Conservation (phyloP, 2,888 invertebrate genomes). For the Ochropleura leucogaster region DNA sequence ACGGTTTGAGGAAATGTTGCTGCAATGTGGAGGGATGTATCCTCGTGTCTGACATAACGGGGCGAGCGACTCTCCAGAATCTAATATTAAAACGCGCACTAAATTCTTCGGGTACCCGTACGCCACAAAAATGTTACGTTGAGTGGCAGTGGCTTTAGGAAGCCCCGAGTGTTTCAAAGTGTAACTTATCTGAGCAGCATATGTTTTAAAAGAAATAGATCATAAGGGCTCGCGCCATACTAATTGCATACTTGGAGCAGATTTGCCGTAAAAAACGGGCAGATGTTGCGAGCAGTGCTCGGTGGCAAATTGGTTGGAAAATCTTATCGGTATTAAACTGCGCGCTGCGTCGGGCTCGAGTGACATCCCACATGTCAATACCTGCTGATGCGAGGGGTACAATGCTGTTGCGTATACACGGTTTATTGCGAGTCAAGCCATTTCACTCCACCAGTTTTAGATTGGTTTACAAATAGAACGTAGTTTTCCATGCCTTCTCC, state of each 20-base stretch:
- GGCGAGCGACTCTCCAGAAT: constrained; percentile 71
- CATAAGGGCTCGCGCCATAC: constrained; percentile 77
- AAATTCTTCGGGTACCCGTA: constrained; percentile 71
- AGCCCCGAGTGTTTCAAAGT: constrained; percentile 73
- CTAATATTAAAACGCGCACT: constrained; percentile 76
- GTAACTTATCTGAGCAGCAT: constrained; percentile 80
- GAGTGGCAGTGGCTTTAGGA: constrained; percentile 61
- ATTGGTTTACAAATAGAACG: constrained; percentile 46
- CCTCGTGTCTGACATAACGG: constrained; percentile 78
- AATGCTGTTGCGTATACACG: constrained; percentile 38
- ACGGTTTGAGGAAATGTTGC: constrained; percentile 81
- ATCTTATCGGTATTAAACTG: constrained; percentile 68
- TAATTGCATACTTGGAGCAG: constrained; percentile 77
- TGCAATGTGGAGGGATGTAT: constrained; percentile 78
- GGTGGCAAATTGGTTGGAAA: constrained; percentile 80
- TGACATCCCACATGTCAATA: constrained; percentile 81
- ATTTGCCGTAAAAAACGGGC: constrained; percentile 78
- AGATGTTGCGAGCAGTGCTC: constrained; percentile 76
- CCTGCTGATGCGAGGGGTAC: constrained; percentile 70
- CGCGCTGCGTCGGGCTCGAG: constrained; percentile 69
- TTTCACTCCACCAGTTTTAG: constrained; percentile 52
- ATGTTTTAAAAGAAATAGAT: constrained; percentile 75
- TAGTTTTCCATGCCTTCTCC: not conserved
- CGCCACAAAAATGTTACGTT: constrained; percentile 73
- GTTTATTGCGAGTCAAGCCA: constrained; percentile 48